Evolutionary conservation across 2,888 invertebrate species (phyloP).

Genomic region (Mylabris sibirica): DNA sequence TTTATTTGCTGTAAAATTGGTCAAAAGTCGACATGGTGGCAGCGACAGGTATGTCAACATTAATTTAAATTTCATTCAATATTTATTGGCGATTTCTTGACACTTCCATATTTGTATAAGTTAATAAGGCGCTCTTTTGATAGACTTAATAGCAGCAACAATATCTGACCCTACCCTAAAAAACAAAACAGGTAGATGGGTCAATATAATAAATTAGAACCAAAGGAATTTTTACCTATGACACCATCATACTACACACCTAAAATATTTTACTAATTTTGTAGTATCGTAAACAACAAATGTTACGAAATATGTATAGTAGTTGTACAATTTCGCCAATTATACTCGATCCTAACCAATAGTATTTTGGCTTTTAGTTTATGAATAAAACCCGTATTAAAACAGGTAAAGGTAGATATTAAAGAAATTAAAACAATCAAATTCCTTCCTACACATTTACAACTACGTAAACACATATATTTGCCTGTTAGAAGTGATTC

Average conservation of each 20-base stretch:
- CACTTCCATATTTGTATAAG: not conserved
- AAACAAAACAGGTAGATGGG: conserved; percentile 4
- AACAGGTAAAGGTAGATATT: too few species aligned
- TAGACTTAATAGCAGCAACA: not conserved
- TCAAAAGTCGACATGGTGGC: conserved; percentile 83
- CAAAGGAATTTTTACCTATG: conserved; percentile 5
- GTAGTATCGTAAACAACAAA: conserved; percentile 7
- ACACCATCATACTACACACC: not conserved
- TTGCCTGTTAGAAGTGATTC: too few species aligned
- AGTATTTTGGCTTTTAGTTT: not conserved
- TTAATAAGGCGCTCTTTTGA: not conserved
- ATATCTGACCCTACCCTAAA: not conserved
- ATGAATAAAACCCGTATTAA: too few species aligned
- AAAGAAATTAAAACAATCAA: too few species aligned
- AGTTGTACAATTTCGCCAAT: not conserved
- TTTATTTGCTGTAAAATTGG: conserved; percentile 90
- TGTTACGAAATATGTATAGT: conserved; percentile 1
- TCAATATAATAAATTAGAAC: conserved; percentile 2
- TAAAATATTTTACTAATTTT: conserved; percentile 11
- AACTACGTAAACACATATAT: too few species aligned
- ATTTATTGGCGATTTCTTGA: not conserved
- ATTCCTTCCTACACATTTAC: too few species aligned
- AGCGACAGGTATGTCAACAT: conserved; percentile 65
- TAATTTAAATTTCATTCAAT: not conserved
- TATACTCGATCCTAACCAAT: not conserved